phyloP scores from a whole-genome alignment of 1,140 invertebrate species.

The Psilanteris sp. region DNA sequence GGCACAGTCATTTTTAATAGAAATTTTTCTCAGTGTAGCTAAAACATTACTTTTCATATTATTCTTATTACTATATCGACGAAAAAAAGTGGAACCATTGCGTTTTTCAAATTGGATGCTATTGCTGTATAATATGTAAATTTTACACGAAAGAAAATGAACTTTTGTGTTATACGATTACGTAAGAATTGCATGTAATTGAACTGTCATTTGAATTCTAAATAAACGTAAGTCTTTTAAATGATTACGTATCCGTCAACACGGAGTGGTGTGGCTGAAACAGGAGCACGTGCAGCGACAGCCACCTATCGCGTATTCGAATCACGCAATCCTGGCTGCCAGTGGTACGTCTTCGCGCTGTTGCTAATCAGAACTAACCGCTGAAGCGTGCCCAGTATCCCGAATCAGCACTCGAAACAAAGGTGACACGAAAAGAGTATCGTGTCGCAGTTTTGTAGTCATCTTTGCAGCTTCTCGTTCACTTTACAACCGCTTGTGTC shows the following conservation, averaged over 20 bases:
- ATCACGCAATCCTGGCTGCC: conserved; percentile 74
- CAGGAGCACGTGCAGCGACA: conserved; percentile 47
- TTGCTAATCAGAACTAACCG: conserved; percentile 80
- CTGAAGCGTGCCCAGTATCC: conserved; percentile 75
- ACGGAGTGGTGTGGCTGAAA: conserved; percentile 12
- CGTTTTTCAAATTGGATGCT: too few species aligned
- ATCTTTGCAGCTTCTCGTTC: conserved; percentile 65
- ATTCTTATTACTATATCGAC: too few species aligned
- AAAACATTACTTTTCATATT: too few species aligned
- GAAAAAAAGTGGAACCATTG: too few species aligned
- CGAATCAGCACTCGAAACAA: conserved; percentile 65
- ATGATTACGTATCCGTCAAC: conserved; percentile 19
- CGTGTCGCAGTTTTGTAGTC: conserved; percentile 62
- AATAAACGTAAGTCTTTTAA: conserved; percentile 8
- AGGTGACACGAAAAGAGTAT: conserved; percentile 46
- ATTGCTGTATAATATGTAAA: too few species aligned
- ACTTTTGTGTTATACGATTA: too few species aligned
- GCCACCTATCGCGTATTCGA: conserved; percentile 72
- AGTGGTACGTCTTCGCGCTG: conserved; percentile 79
- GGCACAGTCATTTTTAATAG: too few species aligned
- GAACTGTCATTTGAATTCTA: background rate
- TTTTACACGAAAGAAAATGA: too few species aligned
- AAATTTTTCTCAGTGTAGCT: too few species aligned
- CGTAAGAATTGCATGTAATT: too few species aligned
- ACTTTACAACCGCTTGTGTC: conserved; percentile 42